Conservation (phyloP, 92 coral and sea anemone genomes). For the Pocillopora meandrina region DNA sequence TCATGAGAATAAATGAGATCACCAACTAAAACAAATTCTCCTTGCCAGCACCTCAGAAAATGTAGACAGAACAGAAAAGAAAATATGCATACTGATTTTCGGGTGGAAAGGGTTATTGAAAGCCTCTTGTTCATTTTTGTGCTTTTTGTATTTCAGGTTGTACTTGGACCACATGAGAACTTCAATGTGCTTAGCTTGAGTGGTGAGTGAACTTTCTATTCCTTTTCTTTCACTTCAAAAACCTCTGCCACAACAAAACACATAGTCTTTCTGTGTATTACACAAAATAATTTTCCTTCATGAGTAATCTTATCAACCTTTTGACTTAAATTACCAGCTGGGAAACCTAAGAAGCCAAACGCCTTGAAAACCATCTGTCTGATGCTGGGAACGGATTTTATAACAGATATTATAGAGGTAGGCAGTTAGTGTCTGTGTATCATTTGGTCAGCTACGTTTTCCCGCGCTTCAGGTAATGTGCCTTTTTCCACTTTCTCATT, state of each 20-base stretch:
- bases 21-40: no score
- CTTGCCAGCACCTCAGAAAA: no score
- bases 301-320: not conserved
- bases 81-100: no score
- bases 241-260: no score
- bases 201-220: conserved; percentile 50
- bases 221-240: not conserved
- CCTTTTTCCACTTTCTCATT: no score
- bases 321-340: conserved; percentile 59
- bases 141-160: conserved; percentile 51
- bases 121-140: not conserved
- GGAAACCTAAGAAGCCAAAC: conserved; percentile 85
- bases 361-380: conserved; percentile 91
- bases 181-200: conserved; percentile 91
- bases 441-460: no score
- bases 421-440: not conserved
- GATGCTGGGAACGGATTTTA: conserved; percentile 96
- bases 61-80: no score
- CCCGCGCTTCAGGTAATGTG: no score
- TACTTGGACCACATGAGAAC: conserved; percentile 91
- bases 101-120: no score
- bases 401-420: conserved; percentile 95
- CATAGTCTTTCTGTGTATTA: no score
- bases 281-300: no score
- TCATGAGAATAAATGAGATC: no score